Evolutionary conservation across 2,888 invertebrate species (phyloP), one percentile per base, ranked within the genome.

Genomic region (Acanthosepion pharaonis): DNA sequence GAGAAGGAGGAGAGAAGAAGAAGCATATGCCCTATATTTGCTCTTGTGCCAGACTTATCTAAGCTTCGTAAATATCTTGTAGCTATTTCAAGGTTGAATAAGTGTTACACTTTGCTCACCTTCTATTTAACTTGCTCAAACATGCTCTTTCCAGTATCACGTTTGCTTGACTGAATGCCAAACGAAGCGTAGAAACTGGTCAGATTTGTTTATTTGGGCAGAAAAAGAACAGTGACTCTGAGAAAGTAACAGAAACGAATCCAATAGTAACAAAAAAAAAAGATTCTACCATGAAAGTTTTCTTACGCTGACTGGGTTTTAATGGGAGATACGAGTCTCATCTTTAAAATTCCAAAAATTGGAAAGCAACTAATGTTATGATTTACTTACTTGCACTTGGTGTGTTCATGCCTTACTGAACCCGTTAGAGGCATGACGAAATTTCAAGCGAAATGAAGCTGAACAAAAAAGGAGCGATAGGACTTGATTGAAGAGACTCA

Each of bases 361-460:
- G 15, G 28, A 42, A 28, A 6, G 23, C 93, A n/a, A 51, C 93
- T 28, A 93, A 28, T 9, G 42, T 28, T 48, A 48, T 93, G 93
- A 53, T 53, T 93, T 53, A 93, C 93, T 53, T n/a, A 78, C 78
- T 33, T 78, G 78, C 78, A 78, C 78, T 78, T 33, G 78, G 78
- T 20, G 78, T 78, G 78, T 78, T 78, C n/a, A n/a, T 78, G 78
- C n/a, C n/a, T 33, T 33, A 33, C 5, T 78, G 78, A 78, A 78
- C 15, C 78, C 78, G 78, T 78, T 78, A 78, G 64, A 78, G 78
- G 78, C 78, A 78, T 78, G 78, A 78, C 78, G 78, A 78, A n/a
- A 78, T 78, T 78, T 78, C n/a, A n/a, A 78, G 78, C 15, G 78
- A 78, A 78, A 78, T 78, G n/a, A 33, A 33, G 78, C 78, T 78